Base-by-base conservation (phyloP, 2,113 vertebrate species). In the Phylloscopus whistleri region DNA sequence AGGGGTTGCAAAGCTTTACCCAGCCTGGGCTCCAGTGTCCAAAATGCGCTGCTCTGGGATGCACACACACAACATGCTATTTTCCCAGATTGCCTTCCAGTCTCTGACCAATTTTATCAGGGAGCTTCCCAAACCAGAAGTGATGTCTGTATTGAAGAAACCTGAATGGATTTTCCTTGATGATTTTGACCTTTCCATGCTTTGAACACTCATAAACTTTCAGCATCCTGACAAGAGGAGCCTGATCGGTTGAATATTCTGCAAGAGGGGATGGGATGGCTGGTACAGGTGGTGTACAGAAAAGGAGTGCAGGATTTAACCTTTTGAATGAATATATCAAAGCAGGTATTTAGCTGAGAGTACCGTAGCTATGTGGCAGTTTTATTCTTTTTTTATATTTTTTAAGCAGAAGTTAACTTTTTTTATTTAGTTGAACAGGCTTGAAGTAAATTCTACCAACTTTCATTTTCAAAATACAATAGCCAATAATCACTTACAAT, bases 401-500 rank as follows among this genome's bases (percentile, higher is more conserved):
- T 77, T 8, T 22, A 48, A 68, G 77, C 26, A 82, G 31, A 84
- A 91, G 59, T 87, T 93, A 85, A 85, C 46, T 83, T 90, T 84
- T 94, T 94, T 77, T 81, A 62, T 89, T 76, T 86, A 86, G 63
- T 78, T 93, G 55, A 94, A 90, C 41, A 41, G 52, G 17, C 44
- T 83, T 80, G 79, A 90, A 90, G 85, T 80, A 90, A 88, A 86
- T 83, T 88, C 73, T 86, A 74, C 88, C 18, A 37, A 39, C 85
- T 94, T 93, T 44, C 67, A 74, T 92, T 94, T 96, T 87, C 64
- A 27, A 89, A 88, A 53, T 60, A 90, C 90, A 95, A 92, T 85
- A 86, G 85, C 87, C 85, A 93, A 96, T 93, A 93, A 93, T 95
- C 92, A 92, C 44, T 94, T 91, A 84, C 79, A 86, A 89, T 52